Percentiles rank a stretch among this genome's conserved stretches.
Evolutionary conservation across 2,113 vertebrate species (phyloP).

Genomic region (Addax nasomaculatus): DNA sequence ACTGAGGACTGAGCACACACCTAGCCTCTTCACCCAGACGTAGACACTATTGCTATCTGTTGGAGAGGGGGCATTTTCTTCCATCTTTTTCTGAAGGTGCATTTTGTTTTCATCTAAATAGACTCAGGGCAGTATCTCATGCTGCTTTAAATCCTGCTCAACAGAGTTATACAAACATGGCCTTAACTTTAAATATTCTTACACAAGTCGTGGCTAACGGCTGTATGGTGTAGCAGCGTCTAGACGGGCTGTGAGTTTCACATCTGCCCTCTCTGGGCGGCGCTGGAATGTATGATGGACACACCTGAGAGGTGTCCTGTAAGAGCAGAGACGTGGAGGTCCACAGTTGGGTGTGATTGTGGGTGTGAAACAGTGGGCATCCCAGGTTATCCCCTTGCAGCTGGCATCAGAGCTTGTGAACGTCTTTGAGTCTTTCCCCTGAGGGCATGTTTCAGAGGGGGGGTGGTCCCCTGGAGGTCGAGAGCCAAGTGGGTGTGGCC

Average conservation of each 20-base stretch:
- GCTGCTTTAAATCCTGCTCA: background rate
- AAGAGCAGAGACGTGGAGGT: background rate
- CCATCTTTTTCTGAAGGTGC: background rate
- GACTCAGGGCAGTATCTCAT: background rate
- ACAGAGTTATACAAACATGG: background rate
- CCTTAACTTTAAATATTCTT: background rate
- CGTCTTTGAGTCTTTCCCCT: background rate
- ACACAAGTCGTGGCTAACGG: accelerated
- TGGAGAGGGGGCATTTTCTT: background rate
- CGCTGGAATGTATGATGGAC: accelerated
- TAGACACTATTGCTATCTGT: background rate
- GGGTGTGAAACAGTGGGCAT: background rate
- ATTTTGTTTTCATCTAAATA: background rate
- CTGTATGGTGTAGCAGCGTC: accelerated
- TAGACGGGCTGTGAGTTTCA: background rate
- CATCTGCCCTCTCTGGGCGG: background rate
- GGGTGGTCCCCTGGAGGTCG: background rate
- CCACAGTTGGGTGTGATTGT: accelerated
- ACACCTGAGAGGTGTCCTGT: background rate
- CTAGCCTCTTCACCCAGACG: background rate
- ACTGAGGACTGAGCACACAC: background rate
- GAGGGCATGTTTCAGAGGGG: background rate
- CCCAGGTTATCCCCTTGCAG: background rate
- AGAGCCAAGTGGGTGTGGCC: background rate
- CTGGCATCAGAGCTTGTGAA: background rate